Conservation (phyloP, 2,113 vertebrate genomes). For the Alosa alosa region DNA sequence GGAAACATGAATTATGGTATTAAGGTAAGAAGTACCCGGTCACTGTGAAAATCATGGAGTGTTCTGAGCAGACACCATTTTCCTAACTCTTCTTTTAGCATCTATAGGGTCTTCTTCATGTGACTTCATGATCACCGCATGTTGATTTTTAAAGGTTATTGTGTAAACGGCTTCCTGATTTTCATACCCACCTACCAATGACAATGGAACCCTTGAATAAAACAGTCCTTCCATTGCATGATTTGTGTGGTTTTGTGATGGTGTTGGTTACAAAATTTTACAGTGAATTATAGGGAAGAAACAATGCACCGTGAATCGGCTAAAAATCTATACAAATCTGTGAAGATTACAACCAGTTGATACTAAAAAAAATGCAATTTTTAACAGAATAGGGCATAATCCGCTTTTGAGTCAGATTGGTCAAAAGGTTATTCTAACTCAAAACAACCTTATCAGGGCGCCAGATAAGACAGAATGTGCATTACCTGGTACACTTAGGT, state of each 20-base stretch:
- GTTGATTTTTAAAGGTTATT: constrained; percentile 60
- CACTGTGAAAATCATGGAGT: constrained; percentile 61
- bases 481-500: too few relatives aligned
- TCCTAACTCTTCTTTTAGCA: constrained; percentile 44
- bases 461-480: too few relatives aligned
- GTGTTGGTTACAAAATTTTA: not conserved
- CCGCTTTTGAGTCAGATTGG: too few relatives aligned
- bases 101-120: constrained; percentile 53
- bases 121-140: constrained; percentile 67
- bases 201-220: constrained; percentile 62
- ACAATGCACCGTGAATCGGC: too few relatives aligned
- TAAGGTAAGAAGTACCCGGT: constrained; percentile 42
- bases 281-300: too few relatives aligned
- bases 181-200: constrained; percentile 68
- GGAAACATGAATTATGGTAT: not conserved
- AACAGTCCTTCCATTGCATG: constrained; percentile 28
- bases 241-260: constrained; percentile 9
- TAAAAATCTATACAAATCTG: too few relatives aligned
- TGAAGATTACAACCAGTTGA: too few relatives aligned
- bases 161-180: constrained; percentile 64
- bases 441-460: too few relatives aligned
- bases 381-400: too few relatives aligned
- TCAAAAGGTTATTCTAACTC: too few relatives aligned
- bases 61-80: constrained; percentile 30
- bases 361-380: too few relatives aligned